A percentile compares a stretch with the other conserved stretches of the same genome.
phyloP scores from a whole-genome alignment of 2,888 invertebrate genomes.

The Julus scandinavius region DNA sequence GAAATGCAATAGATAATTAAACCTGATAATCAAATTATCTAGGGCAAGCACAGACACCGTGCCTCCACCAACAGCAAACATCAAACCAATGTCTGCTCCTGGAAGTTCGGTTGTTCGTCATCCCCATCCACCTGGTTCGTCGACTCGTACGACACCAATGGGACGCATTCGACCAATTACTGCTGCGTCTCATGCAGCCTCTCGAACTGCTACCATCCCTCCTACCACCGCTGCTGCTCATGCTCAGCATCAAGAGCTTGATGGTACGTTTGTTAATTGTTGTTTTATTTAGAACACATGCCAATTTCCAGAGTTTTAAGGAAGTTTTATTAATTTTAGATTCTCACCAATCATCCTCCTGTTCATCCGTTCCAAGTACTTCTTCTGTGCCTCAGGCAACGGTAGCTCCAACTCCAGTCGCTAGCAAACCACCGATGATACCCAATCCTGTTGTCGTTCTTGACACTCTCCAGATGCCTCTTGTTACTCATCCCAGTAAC shows the following conservation, averaged over 20 bases:
- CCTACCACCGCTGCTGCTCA: slow-evolving; percentile 59
- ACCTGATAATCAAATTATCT: not conserved
- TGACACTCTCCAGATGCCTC: not conserved
- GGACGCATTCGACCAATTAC: slow-evolving; percentile 94
- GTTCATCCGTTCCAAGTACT: slow-evolving; percentile 5
- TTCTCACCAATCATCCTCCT: slow-evolving; percentile 24
- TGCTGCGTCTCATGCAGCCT: slow-evolving; percentile 68
- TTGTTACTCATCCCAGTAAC: slow-evolving; percentile 34
- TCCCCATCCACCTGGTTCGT: slow-evolving; percentile 62
- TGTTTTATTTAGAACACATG: not conserved
- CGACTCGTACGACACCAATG: slow-evolving; percentile 81
- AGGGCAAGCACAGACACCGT: slow-evolving; percentile 65
- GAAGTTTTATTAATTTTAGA: not conserved
- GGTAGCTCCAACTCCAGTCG: slow-evolving; percentile 60
- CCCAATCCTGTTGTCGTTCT: slow-evolving; percentile 30
- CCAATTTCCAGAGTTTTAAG: not conserved
- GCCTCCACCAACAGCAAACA: slow-evolving; percentile 84
- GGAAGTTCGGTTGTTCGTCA: slow-evolving; percentile 61
- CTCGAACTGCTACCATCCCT: slow-evolving; percentile 60
- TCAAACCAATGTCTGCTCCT: slow-evolving; percentile 89
- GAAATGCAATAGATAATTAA: not conserved
- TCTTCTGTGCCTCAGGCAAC: slow-evolving; percentile 57
- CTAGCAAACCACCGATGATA: slow-evolving; percentile 56
- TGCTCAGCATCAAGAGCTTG: slow-evolving; percentile 47
- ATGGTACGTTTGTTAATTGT: slow-evolving; percentile 22